Evolutionary conservation across 2,113 vertebrate genomes (phyloP), one percentile per base, ranked within the genome.

Genomic region (Embiotoca jacksoni): DNA sequence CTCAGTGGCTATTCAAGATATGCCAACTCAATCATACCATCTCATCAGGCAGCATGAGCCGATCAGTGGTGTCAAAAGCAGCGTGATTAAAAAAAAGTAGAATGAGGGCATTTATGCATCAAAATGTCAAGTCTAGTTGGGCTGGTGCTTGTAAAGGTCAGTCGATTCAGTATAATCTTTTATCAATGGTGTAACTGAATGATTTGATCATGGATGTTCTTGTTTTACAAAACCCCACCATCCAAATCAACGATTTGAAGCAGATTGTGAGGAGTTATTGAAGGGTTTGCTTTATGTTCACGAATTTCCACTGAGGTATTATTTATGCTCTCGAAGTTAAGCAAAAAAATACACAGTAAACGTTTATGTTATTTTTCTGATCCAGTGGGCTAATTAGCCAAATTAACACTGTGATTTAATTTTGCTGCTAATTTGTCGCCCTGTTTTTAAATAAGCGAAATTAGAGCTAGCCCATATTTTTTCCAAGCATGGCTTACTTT

Each of bases 1-100:
- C 72, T 61, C 32, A 73, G 6, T 47, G 7, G 23, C 10, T 47
- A 15, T 64, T 63, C 2, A 56, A 54, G 32, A 75, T 72, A 55
- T 47, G 52, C 46, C 5, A 49, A 16, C 23, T 35, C 2, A 44
- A 41, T 47, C 15, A 59, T 53, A 32, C 14, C 33, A n/a, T 54
- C n/a, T 70, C 33, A 37, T 70, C 49, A 59, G 16, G 5, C n/a
- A 39, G 15, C 8, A 10, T 59, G 11, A 66, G 16, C 33, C 66
- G 11, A 70, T 75, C 47, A 62, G 36, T 3, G 6, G 3, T 23
- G 23, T 56, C 30, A 72, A 23, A 37, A 46, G 32, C 32, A 55
- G 37, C 6, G 5, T 59, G 52, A 39, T 8, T 50, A 35, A 53
- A 39, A 32, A 53, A 37, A 30, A 41, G 1, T 7, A 36, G 15